Conservation (phyloP, 1,140 invertebrate species). For the Cotesia glomerata region DNA sequence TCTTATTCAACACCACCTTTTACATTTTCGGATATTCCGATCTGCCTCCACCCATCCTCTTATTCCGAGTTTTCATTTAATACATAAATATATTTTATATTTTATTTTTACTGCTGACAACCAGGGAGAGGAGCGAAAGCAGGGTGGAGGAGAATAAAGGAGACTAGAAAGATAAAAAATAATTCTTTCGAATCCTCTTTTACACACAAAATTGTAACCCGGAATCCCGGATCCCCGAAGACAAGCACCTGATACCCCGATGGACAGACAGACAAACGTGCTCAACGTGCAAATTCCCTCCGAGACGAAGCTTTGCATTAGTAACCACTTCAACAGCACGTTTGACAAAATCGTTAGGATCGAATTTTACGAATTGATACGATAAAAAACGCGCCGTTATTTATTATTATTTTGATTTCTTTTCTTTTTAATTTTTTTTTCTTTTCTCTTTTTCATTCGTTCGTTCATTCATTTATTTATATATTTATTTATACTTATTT, state of each 20-base stretch:
- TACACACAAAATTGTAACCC: constrained; percentile 10
- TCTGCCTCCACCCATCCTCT: too few relatives aligned
- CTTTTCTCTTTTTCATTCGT: too few relatives aligned
- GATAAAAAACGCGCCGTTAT: not conserved
- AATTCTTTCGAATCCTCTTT: constrained; percentile 25
- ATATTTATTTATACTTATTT: too few relatives aligned
- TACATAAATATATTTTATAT: not conserved
- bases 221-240: constrained; percentile 20
- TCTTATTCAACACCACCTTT: not conserved
- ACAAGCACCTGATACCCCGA: constrained; percentile 31
- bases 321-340: constrained; percentile 18
- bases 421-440: too few relatives aligned
- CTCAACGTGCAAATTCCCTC: constrained; percentile 18
- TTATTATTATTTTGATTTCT: too few relatives aligned
- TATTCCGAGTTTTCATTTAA: too few relatives aligned
- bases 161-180: constrained; percentile 23
- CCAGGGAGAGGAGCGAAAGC: not conserved
- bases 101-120: not conserved
- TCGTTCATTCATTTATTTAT: too few relatives aligned
- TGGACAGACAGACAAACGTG: constrained; percentile 27
- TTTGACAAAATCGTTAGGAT: constrained; percentile 19
- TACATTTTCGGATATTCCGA: too few relatives aligned
- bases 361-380: not conserved
- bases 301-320: constrained; percentile 34
- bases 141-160: not conserved